A percentile compares a stretch with the other conserved stretches of the same genome.
These are phyloP conservation scores for Emydocephalus ijimae DNA, from an alignment of 2,113 vertebrate genomes.

Conservation along the genomic window DNA sequence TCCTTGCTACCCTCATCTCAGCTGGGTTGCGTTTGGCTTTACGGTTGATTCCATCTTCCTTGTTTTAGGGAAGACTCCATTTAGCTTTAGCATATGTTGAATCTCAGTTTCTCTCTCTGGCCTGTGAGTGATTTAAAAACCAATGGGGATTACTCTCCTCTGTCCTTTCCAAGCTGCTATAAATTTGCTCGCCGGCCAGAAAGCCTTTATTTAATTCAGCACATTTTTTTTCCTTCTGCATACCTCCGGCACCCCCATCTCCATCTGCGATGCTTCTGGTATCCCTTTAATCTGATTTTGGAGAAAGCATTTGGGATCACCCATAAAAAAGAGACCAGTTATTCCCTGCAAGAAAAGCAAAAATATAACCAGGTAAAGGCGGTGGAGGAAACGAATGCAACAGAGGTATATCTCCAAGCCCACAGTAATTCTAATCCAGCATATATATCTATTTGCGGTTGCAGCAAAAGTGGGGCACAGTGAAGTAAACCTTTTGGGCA, in stretches of 20 bases:
- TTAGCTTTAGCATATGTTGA: neutral
- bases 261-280: constrained; percentile 67
- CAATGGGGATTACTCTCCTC: neutral
- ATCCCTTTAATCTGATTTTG: constrained; percentile 78
- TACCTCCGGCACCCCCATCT: constrained; percentile 75
- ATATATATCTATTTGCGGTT: neutral
- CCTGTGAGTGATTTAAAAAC: constrained; percentile 14
- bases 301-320: constrained; percentile 81
- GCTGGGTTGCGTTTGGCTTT: neutral
- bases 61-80: neutral
- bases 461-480: neutral
- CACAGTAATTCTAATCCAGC: constrained; percentile 4
- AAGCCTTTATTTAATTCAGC: neutral
- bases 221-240: constrained; percentile 23
- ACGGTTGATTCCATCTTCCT: neutral
- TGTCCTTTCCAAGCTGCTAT: neutral
- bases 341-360: constrained; percentile 68
- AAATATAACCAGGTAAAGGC: constrained; percentile 7
- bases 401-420: neutral
- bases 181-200: neutral
- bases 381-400: neutral
- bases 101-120: neutral
- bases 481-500: neutral
- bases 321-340: constrained; percentile 78
- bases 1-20: neutral